These are phyloP conservation scores for Scrobipalpa costella DNA, from an alignment of 2,888 invertebrate species.

Conservation along the genomic window DNA sequence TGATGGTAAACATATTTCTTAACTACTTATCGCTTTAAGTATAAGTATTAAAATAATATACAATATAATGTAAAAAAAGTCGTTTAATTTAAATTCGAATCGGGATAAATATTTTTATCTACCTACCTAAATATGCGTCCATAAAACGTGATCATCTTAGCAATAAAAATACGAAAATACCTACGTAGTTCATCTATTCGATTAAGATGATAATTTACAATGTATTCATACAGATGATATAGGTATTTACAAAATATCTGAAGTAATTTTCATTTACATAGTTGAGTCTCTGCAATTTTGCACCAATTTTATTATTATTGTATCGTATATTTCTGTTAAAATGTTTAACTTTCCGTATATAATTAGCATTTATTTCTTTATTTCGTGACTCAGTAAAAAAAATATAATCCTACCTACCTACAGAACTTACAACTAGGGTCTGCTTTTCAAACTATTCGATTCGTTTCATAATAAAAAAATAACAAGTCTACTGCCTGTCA, in stretches of 20 bases:
- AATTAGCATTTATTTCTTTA: neutral
- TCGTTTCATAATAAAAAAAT: neutral
- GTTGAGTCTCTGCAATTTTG: too few species aligned
- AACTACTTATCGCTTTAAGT: slow-evolving; percentile 19
- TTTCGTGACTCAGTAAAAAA: neutral
- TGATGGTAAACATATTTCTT: slow-evolving; percentile 20
- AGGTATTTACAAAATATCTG: neutral
- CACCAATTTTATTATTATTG: neutral
- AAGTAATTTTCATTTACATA: too few species aligned
- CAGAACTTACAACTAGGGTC: neutral
- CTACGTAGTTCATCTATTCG: neutral
- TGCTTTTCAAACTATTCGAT: neutral
- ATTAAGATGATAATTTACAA: neutral
- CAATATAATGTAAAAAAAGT: neutral
- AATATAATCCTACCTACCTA: neutral
- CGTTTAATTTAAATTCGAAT: neutral
- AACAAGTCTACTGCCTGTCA: neutral
- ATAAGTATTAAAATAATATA: slow-evolving; percentile 14
- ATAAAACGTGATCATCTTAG: neutral
- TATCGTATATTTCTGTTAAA: neutral
- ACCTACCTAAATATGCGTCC: neutral
- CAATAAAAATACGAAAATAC: neutral
- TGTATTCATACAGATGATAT: neutral
- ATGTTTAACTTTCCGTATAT: neutral
- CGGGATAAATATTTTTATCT: neutral